phyloP scores from a whole-genome alignment of 2,113 vertebrate species.

The Callorhinus ursinus region DNA sequence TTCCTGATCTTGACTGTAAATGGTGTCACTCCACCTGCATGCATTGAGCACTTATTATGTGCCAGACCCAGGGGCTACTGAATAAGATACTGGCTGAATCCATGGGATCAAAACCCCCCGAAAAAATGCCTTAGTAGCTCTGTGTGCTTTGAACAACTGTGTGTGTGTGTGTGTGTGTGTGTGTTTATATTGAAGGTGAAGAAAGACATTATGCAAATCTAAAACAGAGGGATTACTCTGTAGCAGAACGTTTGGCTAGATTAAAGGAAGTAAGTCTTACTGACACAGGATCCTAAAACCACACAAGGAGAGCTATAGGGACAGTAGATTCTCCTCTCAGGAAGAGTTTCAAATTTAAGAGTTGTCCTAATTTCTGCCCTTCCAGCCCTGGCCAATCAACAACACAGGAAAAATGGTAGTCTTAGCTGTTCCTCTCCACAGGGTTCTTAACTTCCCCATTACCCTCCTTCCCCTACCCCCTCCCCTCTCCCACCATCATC shows the following conservation, averaged over 20 bases:
- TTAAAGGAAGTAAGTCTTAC: background rate
- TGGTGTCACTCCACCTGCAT: background rate
- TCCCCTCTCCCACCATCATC: background rate
- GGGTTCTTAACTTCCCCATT: background rate
- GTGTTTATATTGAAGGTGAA: background rate
- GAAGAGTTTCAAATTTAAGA: background rate
- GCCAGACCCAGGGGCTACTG: background rate
- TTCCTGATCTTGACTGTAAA: background rate
- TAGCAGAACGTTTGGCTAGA: background rate
- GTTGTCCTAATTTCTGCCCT: background rate
- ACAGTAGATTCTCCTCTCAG: background rate
- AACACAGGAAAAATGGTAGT: background rate
- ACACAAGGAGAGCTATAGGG: fast-evolving
- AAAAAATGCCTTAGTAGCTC: background rate
- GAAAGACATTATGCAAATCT: background rate
- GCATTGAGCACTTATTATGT: background rate
- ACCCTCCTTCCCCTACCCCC: background rate
- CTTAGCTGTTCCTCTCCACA: fast-evolving
- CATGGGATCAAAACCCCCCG: background rate
- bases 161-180: background rate
- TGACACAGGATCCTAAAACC: background rate
- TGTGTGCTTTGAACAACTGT: background rate
- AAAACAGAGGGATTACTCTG: background rate
- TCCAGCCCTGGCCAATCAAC: background rate
- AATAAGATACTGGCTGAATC: background rate